Conservation (phyloP, 2,888 invertebrate species). For the Chrysolina oricalcia region DNA sequence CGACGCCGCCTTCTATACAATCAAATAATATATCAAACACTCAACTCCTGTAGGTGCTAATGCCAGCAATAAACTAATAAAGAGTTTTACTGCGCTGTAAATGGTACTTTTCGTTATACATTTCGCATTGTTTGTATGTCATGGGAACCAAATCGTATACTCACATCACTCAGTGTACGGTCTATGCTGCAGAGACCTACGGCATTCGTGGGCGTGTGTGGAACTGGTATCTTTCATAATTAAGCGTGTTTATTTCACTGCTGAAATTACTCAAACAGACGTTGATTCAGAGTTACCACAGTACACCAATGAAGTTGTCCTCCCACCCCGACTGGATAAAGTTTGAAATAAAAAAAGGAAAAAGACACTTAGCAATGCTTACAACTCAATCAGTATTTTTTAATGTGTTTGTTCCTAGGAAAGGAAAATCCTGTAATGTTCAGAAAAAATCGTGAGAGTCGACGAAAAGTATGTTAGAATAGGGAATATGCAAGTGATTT, state of each 20-base stretch:
- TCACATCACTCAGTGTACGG: neutral
- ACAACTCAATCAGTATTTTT: too few relatives aligned
- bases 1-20: conserved; percentile 1
- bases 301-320: neutral
- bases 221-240: conserved; percentile 14
- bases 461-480: too few relatives aligned
- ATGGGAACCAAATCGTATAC: conserved; percentile 24
- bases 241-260: conserved; percentile 1
- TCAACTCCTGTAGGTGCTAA: conserved; percentile 24
- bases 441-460: too few relatives aligned
- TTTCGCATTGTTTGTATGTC: conserved; percentile 31
- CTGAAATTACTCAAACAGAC: neutral
- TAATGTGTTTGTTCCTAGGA: too few relatives aligned
- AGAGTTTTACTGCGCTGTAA: conserved; percentile 5
- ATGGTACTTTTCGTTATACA: conserved; percentile 26
- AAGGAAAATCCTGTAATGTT: too few relatives aligned
- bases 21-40: conserved; percentile 9
- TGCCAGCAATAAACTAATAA: conserved; percentile 21
- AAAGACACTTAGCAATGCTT: too few relatives aligned
- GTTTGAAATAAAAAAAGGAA: too few relatives aligned
- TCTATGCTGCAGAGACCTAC: neutral
- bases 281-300: neutral
- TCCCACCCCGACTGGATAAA: too few relatives aligned
- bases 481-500: too few relatives aligned
- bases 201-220: conserved; percentile 17